Base-by-base conservation (phyloP, 2,888 invertebrate genomes). In the Apodemia mormo region DNA sequence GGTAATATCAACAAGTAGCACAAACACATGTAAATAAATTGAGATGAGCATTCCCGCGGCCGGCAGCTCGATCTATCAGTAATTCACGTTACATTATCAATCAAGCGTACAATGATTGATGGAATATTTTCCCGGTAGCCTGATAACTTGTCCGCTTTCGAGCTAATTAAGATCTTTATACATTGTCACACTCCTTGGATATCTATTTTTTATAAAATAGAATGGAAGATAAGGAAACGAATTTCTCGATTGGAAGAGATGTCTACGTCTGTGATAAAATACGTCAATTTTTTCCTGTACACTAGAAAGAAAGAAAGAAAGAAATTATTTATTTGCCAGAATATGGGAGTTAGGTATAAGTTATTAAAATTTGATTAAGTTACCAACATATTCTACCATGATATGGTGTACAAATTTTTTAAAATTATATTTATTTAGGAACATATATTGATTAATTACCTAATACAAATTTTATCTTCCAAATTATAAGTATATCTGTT, bases 21-120 rank as follows among this genome's bases (percentile, higher is more conserved):
- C 87, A 86, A 85, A 89, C 90, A 90, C 86, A 91, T 92, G 90
- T 92, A 92, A 92, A 92, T 91, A 92, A 90, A 92, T 92, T 87
- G 91, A 89, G 88, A 89, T 82, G 89, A 88, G 84, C 85, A 84
- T 87, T 87, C 87, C 82, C 84, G 81, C 81, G 78, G 85, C 82
- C 84, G 88, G 87, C 89, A 89, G 30, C 58, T 56, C 56, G 22
- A 88, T 83, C 85, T 89, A 92, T 93, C 92, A 92, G 92, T 91
- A 92, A 90, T 90, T 90, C 92, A 92, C 90, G 84, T 88, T 83
- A 84, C 84, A 87, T 90, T 92, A 93, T 93, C 92, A 93, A 92
- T 92, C 93, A 93, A 86, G 79, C 82, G 79, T 80, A 80, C 74
- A 74, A 88, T 93, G 93, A 93, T 92, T 89, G 91, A 93, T 93